Evolutionary conservation across 2,888 invertebrate species (phyloP).

Genomic region (Andrena marginata): DNA sequence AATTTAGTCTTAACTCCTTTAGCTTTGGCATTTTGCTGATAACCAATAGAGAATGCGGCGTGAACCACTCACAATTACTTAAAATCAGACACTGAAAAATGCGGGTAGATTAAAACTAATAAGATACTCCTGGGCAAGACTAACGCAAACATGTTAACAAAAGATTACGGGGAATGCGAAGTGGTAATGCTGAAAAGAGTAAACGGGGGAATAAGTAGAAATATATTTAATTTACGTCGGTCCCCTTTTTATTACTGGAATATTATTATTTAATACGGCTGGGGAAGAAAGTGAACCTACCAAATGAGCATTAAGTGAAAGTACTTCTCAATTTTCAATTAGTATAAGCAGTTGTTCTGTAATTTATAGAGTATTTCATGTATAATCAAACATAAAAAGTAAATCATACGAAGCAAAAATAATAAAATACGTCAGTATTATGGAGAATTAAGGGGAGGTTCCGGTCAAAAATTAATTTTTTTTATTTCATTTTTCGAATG

Average conservation of each 20-base stretch:
- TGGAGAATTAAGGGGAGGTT: conserved; percentile 85
- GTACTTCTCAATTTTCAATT: conserved; percentile 46
- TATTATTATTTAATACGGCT: not conserved
- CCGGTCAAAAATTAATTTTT: too few species aligned
- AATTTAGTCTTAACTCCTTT: conserved; percentile 88
- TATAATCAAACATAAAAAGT: conserved; percentile 49
- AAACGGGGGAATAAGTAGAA: not conserved
- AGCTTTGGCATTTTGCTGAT: conserved; percentile 90
- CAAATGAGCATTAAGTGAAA: conserved; percentile 30
- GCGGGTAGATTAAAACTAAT: not conserved
- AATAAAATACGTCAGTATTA: conserved; percentile 6
- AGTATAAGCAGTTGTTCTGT: conserved; percentile 42
- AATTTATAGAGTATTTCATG: conserved; percentile 33
- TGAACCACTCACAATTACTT: conserved; percentile 91
- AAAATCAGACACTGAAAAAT: conserved; percentile 88
- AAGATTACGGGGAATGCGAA: conserved; percentile 1
- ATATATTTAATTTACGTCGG: not conserved
- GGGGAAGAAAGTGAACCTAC: conserved; percentile 18
- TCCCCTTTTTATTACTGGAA: not conserved
- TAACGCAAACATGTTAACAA: not conserved
- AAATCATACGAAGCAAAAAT: conserved; percentile 32
- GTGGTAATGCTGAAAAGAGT: conserved; percentile 8
- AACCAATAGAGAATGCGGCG: conserved; percentile 90
- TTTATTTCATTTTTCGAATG: too few species aligned
- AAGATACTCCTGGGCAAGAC: not conserved